Evolutionary conservation across 2,888 invertebrate species (phyloP), one percentile per base, ranked within the genome.

Genomic region (Drosophila kambysellisi): DNA sequence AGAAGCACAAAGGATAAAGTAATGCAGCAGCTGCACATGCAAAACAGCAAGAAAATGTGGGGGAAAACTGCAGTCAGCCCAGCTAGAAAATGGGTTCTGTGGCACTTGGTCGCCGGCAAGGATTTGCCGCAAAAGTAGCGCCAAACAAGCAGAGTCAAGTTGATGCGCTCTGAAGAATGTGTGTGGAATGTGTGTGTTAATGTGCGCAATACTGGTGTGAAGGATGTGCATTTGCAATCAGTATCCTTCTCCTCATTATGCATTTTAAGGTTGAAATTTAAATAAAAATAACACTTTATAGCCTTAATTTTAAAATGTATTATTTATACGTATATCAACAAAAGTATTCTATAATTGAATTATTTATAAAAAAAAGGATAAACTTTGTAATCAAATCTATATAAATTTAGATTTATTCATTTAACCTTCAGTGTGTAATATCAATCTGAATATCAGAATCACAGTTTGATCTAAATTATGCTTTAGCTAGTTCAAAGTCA

Each of bases 131-230:
- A 67, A 82, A 83, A 83, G 70, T 76, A 82, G 81, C 76, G 80
- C 63, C 83, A 83, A 81, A 83, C 77, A 81, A 87, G 70, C 74
- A 69, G 48, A 87, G 87, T 83, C 78, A 71, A 80, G 74, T 76
- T 69, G 81, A 70, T 71, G 81, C 63, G 77, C 63, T 48, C 33
- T 72, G 53, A 76, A 76, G 75, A 60, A 72, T 66, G 69, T 72
- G 65, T 11, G 65, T 11, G 15, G 60, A 15, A 48, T 48, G 20
- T 39, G 46, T 48, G 20, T 39, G 46, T 46, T 46, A 39, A 54
- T 53, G 52, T 11, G 29, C 12, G 32, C 46, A 30, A 17, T 25
- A 50, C 30, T 41, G 41, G 17, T n/a, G 65, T 50, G 25, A 46
- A 46, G 25, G 46, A 46, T 46, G 46, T 25, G 46, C 46, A 25